Evolutionary conservation across 92 coral and sea anemone species (phyloP).

Genomic region (Micromussa lordhowensis): DNA sequence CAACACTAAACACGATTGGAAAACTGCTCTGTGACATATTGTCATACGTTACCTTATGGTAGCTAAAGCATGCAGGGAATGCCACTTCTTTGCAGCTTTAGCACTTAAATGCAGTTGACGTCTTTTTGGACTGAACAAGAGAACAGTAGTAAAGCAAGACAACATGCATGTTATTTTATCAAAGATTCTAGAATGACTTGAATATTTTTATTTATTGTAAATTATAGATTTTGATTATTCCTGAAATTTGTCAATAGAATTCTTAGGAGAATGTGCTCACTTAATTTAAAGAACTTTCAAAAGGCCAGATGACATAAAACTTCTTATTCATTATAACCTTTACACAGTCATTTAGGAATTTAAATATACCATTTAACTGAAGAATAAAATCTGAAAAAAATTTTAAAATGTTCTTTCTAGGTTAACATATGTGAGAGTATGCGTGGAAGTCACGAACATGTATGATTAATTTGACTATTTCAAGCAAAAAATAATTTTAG

Average conservation of each 20-base stretch:
- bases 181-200: too few relatives aligned
- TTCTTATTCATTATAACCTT: neutral
- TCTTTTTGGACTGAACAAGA: slow-evolving; percentile 49
- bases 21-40: neutral
- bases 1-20: neutral
- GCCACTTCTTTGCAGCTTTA: slow-evolving; percentile 53
- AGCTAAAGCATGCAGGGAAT: slow-evolving; percentile 43
- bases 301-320: neutral
- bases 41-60: slow-evolving; percentile 49
- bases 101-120: slow-evolving; percentile 35
- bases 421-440: neutral
- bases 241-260: neutral
- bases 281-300: neutral
- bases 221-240: neutral
- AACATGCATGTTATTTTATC: neutral
- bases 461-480: neutral
- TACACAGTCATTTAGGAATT: neutral
- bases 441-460: neutral
- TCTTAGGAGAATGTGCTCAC: neutral
- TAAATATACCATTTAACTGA: neutral
- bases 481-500: neutral
- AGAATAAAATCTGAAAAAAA: neutral
- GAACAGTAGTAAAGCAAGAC: slow-evolving; percentile 13
- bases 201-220: too few relatives aligned
- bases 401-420: neutral